Conservation (phyloP, 2,888 invertebrate species). For the Epistrophe grossulariae region DNA sequence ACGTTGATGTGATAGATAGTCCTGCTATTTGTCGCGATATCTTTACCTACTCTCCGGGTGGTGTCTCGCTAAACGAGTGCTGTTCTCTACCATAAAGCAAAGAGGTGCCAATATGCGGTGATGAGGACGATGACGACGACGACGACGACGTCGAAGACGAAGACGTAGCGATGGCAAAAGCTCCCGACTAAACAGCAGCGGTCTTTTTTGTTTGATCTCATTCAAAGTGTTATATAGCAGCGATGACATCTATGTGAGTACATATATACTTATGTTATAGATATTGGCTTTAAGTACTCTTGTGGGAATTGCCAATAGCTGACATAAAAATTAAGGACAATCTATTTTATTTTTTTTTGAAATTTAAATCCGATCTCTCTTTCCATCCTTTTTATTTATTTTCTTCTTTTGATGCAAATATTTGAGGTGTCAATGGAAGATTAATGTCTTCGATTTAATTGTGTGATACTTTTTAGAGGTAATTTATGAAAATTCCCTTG, state of each 20-base stretch:
- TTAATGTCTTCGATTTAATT: slow-evolving; percentile 18
- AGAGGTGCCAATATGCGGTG: slow-evolving; percentile 24
- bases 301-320: slow-evolving; percentile 52
- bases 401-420: slow-evolving; percentile 4
- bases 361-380: not conserved
- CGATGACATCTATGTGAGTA: slow-evolving; percentile 24
- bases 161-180: slow-evolving; percentile 33
- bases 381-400: slow-evolving; percentile 21
- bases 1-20: slow-evolving; percentile 73
- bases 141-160: too few species aligned
- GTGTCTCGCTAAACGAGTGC: slow-evolving; percentile 63
- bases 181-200: slow-evolving; percentile 42
- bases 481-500: not conserved
- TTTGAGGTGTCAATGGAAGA: slow-evolving; percentile 54
- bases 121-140: not conserved
- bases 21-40: slow-evolving; percentile 75
- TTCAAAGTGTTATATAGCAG: slow-evolving; percentile 33
- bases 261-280: not conserved
- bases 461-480: not conserved
- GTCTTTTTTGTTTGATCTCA: slow-evolving; percentile 67
- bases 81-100: slow-evolving; percentile 23
- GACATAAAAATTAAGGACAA: slow-evolving; percentile 62
- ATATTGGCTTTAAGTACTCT: slow-evolving; percentile 38
- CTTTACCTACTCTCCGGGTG: slow-evolving; percentile 71
- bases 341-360: slow-evolving; percentile 8